Conservation (phyloP, 1,140 invertebrate genomes). For the Acromyrmex heyeri region DNA sequence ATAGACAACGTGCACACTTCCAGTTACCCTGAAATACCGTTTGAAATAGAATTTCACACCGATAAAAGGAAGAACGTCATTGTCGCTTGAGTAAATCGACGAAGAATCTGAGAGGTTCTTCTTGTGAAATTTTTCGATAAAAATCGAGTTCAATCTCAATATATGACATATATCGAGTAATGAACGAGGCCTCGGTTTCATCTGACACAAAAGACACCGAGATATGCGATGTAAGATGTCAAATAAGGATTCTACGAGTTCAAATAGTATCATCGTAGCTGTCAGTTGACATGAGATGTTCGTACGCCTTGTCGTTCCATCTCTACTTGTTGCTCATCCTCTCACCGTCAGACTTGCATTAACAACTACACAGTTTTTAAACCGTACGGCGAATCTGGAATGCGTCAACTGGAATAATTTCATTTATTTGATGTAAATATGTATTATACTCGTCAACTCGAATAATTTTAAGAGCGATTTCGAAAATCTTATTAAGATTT, state of each 20-base stretch:
- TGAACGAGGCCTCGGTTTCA: conserved; percentile 19
- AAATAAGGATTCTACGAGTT: conserved; percentile 47
- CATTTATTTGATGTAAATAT: background rate
- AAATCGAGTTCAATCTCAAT: conserved; percentile 58
- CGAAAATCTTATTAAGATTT: background rate
- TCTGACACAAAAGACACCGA: conserved; percentile 46
- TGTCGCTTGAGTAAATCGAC: conserved; percentile 16
- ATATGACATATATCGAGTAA: background rate
- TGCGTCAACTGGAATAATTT: conserved; percentile 1
- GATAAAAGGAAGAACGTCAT: background rate
- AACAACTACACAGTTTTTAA: background rate
- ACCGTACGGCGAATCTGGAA: background rate
- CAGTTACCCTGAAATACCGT: background rate
- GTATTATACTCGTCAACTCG: background rate
- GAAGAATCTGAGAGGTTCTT: background rate
- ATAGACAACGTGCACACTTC: background rate
- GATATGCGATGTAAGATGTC: conserved; percentile 57
- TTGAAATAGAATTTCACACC: conserved; percentile 12
- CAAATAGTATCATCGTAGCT: conserved; percentile 61
- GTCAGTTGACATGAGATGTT: conserved; percentile 45
- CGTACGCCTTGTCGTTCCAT: conserved; percentile 17
- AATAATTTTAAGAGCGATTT: background rate
- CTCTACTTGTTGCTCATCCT: conserved; percentile 39
- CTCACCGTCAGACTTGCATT: background rate
- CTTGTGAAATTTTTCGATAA: conserved; percentile 21